These are phyloP conservation scores for Raja brachyura DNA, from an alignment of 2,113 vertebrate species.

Conservation along the genomic window DNA sequence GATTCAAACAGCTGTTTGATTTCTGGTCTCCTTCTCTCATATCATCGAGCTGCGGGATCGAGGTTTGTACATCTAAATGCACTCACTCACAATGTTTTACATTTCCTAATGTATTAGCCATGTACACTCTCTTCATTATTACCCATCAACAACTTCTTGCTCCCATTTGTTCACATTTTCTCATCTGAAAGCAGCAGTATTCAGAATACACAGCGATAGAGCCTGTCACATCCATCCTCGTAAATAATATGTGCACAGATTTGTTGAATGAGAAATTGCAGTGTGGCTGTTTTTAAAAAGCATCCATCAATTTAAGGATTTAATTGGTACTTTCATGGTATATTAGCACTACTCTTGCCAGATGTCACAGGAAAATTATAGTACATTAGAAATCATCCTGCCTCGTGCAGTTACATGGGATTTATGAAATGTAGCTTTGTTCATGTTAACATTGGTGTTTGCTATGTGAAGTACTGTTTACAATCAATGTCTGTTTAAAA, in stretches of 20 bases:
- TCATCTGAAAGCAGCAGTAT: background rate
- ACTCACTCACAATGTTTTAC: background rate
- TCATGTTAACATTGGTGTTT: background rate
- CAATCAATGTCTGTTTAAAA: background rate
- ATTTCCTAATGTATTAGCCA: background rate
- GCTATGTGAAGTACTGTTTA: background rate
- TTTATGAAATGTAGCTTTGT: background rate
- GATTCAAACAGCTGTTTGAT: background rate
- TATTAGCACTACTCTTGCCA: background rate
- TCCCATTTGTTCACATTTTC: background rate
- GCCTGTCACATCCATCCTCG: background rate
- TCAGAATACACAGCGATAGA: background rate
- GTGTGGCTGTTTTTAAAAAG: background rate
- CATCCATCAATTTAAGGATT: slow-evolving; percentile 3
- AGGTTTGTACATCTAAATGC: background rate
- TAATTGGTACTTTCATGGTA: background rate
- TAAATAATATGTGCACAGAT: background rate
- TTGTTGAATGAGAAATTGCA: background rate
- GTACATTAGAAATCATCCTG: background rate
- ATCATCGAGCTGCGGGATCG: background rate
- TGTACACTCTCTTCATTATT: background rate
- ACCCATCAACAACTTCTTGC: background rate
- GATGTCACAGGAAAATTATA: background rate
- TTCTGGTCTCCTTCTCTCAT: background rate
- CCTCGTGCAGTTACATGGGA: background rate